Evolutionary conservation across 2,888 invertebrate genomes (phyloP).

Genomic region (Pachydiplax longipennis): DNA sequence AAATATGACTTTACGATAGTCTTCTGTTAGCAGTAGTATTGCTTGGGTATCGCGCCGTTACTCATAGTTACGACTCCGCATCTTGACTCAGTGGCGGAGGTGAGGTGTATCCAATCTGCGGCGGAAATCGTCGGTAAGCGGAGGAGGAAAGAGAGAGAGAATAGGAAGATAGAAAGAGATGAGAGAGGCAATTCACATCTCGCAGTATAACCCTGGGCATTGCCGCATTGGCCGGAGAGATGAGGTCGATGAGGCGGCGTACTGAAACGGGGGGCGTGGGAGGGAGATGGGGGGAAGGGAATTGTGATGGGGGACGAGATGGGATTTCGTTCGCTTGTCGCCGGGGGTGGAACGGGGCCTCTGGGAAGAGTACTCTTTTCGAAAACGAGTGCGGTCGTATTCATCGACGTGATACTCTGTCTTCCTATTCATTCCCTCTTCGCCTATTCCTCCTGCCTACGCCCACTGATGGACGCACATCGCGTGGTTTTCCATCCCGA

Average conservation of each 20-base stretch:
- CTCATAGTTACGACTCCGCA: too few relatives aligned
- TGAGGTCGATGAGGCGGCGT: slow-evolving; percentile 24
- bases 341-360: not conserved
- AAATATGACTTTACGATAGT: too few relatives aligned
- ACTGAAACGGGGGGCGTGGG: not conserved
- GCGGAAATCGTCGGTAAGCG: not conserved
- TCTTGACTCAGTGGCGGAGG: too few relatives aligned
- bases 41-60: too few relatives aligned
- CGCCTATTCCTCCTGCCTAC: not conserved
- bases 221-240: slow-evolving; percentile 41
- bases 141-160: not conserved
- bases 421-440: not conserved
- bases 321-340: not conserved
- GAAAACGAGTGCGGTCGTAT: not conserved
- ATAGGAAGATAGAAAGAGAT: not conserved
- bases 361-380: not conserved
- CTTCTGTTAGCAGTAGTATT: too few relatives aligned
- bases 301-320: not conserved
- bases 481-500: not conserved
- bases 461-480: not conserved
- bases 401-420: not conserved
- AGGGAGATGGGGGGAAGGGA: not conserved
- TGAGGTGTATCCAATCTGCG: too few relatives aligned
- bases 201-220: slow-evolving; percentile 40
- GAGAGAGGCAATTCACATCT: slow-evolving; percentile 20